Evolutionary conservation across 2,888 invertebrate species (phyloP), one percentile per base, ranked within the genome.

Genomic region (Cephalotes varians): DNA sequence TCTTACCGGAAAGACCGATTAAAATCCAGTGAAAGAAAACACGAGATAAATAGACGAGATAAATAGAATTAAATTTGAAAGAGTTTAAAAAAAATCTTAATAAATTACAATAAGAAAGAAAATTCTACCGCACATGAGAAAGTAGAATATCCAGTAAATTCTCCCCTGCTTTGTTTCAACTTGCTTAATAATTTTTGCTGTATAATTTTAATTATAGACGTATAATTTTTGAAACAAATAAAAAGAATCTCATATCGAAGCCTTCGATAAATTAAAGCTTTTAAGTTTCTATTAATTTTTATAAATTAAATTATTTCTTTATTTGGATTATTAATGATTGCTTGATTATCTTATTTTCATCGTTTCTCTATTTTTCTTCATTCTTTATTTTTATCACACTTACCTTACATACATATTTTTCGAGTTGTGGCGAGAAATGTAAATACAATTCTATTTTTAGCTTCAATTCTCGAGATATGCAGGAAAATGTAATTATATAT

Each of bases 11-110:
- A 40, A 49, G 58, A 60, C 44, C 44, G 56, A 71, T 71, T 44
- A 44, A 79, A 71, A 71, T 58, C 18, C 49, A 28, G 2, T 56
- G n/a, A n/a, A n/a, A n/a, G n/a, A n/a, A n/a, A n/a, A n/a, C n/a
- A n/a, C 21, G 18, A 54, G 15, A 15, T 40, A 72, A 31, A 40
- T 3, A 12, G 28, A 0, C 21, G 10, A 51, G 28, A n/a, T 54
- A 40, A 76, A 56, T 18, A 25, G 44, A 25, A 44, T 9, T 25
- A 10, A 58, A 58, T 72, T 12, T 31, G 6, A 21, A 28, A 34
- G 4, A 31, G 2, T 21, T 62, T 58, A 1, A 18, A 3, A 12
- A 34, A 37, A 18, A 51, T 28, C 12, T 18, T 31, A 18, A 65
- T 10, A 25, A 7, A 12, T 49, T 21, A 12, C 31, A 34, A 40